Conservation (phyloP, 2,113 vertebrate species). For the Gavialis gangeticus region DNA sequence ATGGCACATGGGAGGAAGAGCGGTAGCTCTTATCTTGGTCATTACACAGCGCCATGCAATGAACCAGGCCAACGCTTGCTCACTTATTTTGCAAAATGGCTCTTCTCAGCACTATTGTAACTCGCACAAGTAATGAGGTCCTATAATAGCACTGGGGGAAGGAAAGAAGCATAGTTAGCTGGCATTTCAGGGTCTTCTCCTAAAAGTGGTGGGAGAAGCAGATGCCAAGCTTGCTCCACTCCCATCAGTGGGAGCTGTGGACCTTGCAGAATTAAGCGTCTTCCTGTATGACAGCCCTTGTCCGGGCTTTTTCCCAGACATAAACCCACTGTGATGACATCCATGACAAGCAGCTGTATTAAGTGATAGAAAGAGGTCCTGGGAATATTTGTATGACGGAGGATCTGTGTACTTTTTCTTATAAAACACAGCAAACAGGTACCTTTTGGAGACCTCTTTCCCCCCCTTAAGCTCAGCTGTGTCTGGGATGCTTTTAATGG, state of each 20-base stretch:
- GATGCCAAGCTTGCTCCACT: not conserved
- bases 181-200: not conserved
- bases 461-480: fast-evolving
- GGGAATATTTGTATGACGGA: not conserved
- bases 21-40: fast-evolving
- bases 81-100: not conserved
- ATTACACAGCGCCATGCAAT: not conserved
- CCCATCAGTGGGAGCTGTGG: not conserved
- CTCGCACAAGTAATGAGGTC: not conserved
- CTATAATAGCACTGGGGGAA: not conserved
- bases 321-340: not conserved
- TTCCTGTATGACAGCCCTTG: fast-evolving
- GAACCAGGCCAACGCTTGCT: not conserved
- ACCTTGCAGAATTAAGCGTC: not conserved
- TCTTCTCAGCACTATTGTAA: not conserved
- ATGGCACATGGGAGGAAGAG: fast-evolving
- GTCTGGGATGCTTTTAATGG: not conserved
- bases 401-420: fast-evolving
- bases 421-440: not conserved
- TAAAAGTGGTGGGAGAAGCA: not conserved
- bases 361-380: not conserved
- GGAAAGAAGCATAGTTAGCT: not conserved
- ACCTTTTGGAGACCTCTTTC: not conserved
- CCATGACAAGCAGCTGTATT: not conserved
- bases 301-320: fast-evolving